phyloP scores from a whole-genome alignment of 2,113 vertebrate species.

The Periophthalmus modestus region DNA sequence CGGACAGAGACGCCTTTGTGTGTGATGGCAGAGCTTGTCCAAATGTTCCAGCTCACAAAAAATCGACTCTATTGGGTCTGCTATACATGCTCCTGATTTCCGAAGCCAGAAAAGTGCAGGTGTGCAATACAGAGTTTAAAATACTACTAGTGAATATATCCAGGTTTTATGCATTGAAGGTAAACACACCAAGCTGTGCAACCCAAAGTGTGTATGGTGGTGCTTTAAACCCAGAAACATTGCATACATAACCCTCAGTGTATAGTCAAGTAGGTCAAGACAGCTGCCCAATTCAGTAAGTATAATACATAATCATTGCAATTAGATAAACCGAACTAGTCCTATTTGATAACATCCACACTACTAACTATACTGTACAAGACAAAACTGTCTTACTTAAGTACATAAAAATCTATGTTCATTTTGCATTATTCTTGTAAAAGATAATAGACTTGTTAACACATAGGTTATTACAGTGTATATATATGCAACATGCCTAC shows the following conservation, averaged over 20 bases:
- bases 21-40: constrained; percentile 34
- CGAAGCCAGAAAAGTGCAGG: constrained; percentile 6
- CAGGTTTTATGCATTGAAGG: not conserved
- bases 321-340: not conserved
- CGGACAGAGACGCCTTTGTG: constrained; percentile 64
- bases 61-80: constrained; percentile 11
- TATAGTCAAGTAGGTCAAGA: not conserved
- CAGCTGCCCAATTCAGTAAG: not conserved
- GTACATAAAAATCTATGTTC: not conserved
- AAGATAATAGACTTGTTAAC: not conserved
- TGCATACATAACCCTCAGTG: not conserved
- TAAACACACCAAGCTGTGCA: not conserved
- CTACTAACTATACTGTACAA: not conserved
- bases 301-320: not conserved
- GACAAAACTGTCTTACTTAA: not conserved
- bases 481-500: not conserved
- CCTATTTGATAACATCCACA: not conserved
- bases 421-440: not conserved
- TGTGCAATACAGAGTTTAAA: not conserved
- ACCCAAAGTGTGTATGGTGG: not conserved
- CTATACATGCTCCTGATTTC: constrained; percentile 4
- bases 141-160: not conserved
- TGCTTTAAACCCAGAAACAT: not conserved
- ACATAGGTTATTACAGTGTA: not conserved
- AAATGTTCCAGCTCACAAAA: constrained; percentile 47